A percentile compares a stretch with the other conserved stretches of the same genome.
Evolutionary conservation across 2,888 invertebrate species (phyloP).

Genomic region (Drosophila diplacantha): DNA sequence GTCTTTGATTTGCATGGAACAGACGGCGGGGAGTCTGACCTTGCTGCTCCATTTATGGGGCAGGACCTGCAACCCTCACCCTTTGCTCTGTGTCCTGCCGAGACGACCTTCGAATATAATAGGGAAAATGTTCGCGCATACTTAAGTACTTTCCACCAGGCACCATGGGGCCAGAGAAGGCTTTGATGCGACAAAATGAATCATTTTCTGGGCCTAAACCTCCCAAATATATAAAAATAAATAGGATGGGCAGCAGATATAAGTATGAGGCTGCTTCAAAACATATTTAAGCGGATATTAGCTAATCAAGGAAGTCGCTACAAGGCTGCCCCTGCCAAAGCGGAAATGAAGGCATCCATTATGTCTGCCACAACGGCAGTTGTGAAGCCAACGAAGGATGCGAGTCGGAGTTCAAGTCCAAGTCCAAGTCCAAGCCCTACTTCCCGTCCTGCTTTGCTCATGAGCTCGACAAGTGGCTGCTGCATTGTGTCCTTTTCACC

Average conservation of each 20-base stretch:
- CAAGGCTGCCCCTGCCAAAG: slow-evolving; percentile 1
- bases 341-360: slow-evolving; percentile 36
- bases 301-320: background rate
- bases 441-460: background rate
- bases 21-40: slow-evolving; percentile 6
- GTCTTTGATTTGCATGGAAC: slow-evolving; percentile 34
- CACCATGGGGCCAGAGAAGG: slow-evolving; percentile 22
- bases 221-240: background rate
- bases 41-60: slow-evolving; percentile 11
- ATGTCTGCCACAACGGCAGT: slow-evolving; percentile 19
- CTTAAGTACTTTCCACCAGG: slow-evolving; percentile 43
- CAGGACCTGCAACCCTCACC: slow-evolving; percentile 8
- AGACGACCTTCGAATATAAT: slow-evolving; percentile 20
- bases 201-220: background rate
- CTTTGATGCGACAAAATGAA: background rate
- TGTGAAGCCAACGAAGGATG: slow-evolving; percentile 8
- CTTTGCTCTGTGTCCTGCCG: background rate
- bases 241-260: background rate
- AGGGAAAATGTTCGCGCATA: slow-evolving; percentile 49
- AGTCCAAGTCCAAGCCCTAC: background rate
- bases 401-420: no score
- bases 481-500: slow-evolving; percentile 17
- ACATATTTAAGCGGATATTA: background rate
- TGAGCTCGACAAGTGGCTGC: slow-evolving; percentile 4
- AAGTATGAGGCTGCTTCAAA: background rate